A percentile compares a stretch with the other conserved stretches of the same genome.
Conservation (phyloP, 1,140 invertebrate species). For the Drosophila subpulchrella region DNA sequence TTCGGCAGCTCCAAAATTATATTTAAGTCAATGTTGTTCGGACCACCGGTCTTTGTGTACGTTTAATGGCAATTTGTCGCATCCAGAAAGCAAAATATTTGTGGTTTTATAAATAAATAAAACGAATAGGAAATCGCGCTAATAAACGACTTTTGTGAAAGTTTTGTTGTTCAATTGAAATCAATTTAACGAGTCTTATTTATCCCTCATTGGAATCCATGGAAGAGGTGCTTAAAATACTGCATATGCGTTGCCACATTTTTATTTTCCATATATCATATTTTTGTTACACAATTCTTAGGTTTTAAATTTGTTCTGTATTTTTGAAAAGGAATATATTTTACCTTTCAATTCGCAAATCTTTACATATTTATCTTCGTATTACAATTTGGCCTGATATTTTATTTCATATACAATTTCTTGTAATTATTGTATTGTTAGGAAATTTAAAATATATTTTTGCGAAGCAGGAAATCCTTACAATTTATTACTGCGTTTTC, state of each 20-base stretch:
- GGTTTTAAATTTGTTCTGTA: neutral
- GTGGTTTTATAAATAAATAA: conserved; percentile 16
- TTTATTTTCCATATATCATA: neutral
- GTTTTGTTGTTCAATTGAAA: conserved; percentile 27
- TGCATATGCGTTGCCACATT: neutral
- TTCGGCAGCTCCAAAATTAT: conserved; percentile 15
- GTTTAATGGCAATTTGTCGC: conserved; percentile 16
- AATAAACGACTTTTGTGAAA: conserved; percentile 26
- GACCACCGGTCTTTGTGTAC: neutral
- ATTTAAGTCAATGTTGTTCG: conserved; percentile 26
- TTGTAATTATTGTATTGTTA: neutral
- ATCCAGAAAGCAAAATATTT: conserved; percentile 12
- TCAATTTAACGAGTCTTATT: neutral
- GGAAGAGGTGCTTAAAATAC: neutral
- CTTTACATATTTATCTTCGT: neutral
- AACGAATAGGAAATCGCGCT: conserved; percentile 9
- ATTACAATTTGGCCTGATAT: neutral
- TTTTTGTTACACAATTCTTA: neutral
- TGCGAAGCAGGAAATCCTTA: neutral
- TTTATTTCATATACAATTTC: neutral
- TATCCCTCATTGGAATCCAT: neutral
- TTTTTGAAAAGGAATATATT: neutral
- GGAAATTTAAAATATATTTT: neutral
- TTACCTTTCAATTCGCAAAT: neutral
- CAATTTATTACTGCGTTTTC: neutral